Evolutionary conservation across 1,140 invertebrate genomes (phyloP).

Genomic region (Megathymus violae): DNA sequence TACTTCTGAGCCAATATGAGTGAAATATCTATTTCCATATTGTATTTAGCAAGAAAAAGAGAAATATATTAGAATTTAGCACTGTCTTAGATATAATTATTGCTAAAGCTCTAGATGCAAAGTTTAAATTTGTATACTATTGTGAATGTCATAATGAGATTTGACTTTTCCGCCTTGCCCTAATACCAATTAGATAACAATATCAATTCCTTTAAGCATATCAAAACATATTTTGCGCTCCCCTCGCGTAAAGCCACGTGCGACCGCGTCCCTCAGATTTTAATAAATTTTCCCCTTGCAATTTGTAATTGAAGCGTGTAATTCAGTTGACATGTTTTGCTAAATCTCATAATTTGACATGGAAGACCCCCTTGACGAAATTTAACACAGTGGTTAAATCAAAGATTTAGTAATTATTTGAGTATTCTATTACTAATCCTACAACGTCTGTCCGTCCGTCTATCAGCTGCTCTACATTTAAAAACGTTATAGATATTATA

Average conservation of each 20-base stretch:
- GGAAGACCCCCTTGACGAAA: conserved; percentile 44
- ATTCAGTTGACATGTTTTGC: conserved; percentile 77
- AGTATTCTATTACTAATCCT: too few relatives aligned
- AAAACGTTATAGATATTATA: too few relatives aligned
- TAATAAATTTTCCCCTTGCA: conserved; percentile 52
- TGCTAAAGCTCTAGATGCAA: too few relatives aligned
- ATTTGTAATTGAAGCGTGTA: conserved; percentile 75
- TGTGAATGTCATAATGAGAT: neutral
- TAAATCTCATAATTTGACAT: conserved; percentile 78
- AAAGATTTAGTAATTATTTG: neutral
- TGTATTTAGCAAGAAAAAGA: too few relatives aligned
- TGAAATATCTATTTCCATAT: too few relatives aligned
- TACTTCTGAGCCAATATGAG: too few relatives aligned
- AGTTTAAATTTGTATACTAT: neutral
- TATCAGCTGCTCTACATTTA: too few relatives aligned
- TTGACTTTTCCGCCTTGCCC: conserved; percentile 32
- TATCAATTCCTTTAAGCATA: conserved; percentile 51
- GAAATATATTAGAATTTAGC: too few relatives aligned
- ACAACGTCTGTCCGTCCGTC: too few relatives aligned
- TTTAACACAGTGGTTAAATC: conserved; percentile 10
- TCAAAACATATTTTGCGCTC: conserved; percentile 69
- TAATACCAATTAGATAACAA: conserved; percentile 63
- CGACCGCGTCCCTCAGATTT: conserved; percentile 44
- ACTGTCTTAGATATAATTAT: too few relatives aligned
- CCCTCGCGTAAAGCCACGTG: conserved; percentile 58